phyloP scores from a whole-genome alignment of 2,113 vertebrate genomes.

The Candoia aspera region DNA sequence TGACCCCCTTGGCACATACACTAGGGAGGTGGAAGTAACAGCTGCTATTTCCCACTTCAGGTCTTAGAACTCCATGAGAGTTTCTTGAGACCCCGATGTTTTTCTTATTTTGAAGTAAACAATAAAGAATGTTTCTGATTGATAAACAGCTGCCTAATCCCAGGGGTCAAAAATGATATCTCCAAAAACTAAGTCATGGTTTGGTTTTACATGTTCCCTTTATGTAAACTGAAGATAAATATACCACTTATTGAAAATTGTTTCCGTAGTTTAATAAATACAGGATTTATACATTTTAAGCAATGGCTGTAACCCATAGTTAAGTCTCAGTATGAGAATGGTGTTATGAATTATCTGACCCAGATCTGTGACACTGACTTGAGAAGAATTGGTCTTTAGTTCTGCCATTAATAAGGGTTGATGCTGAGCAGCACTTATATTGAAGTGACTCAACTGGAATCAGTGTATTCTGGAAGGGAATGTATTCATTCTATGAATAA shows the following conservation, averaged over 20 bases:
- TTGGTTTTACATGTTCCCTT: background rate
- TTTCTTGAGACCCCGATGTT: background rate
- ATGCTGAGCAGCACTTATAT: background rate
- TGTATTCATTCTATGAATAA: background rate
- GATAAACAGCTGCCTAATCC: background rate
- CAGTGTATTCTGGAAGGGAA: background rate
- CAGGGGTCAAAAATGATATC: background rate
- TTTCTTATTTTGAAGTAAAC: background rate
- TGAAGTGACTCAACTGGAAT: background rate
- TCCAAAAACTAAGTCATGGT: background rate
- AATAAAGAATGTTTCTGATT: background rate
- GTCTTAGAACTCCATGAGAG: background rate
- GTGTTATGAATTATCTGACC: background rate
- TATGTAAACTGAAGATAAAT: background rate
- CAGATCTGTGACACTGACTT: background rate
- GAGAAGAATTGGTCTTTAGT: background rate
- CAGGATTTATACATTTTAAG: background rate
- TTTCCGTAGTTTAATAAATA: background rate
- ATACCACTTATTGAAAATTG: background rate
- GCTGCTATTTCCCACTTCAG: background rate
- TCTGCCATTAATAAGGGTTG: background rate
- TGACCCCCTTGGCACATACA: background rate
- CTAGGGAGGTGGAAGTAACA: background rate
- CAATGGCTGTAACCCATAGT: background rate
- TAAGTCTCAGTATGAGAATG: background rate